These are phyloP conservation scores for Laticauda colubrina DNA, from an alignment of 2,113 vertebrate genomes.

Conservation along the genomic window DNA sequence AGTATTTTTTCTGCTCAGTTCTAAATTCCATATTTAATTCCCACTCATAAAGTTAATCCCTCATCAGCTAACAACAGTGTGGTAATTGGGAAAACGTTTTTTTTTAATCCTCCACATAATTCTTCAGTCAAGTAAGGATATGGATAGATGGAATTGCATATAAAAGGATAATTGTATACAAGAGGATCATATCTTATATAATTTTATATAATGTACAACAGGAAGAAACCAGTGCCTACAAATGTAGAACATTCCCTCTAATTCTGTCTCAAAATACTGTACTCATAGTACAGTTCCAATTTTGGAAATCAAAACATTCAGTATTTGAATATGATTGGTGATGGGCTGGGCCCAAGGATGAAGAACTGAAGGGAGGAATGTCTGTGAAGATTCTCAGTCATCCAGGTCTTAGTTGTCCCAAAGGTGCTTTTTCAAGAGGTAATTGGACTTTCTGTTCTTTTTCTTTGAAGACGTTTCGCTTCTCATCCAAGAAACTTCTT, in stretches of 20 bases:
- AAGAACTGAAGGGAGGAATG: not conserved
- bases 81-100: not conserved
- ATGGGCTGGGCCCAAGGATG: not conserved
- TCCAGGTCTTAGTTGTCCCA: no score
- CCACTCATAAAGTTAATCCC: accelerated
- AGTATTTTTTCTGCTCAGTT: not conserved
- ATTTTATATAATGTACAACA: not conserved
- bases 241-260: not conserved
- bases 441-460: no score
- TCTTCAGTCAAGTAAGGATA: not conserved
- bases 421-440: no score
- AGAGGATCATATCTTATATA: not conserved
- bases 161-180: not conserved
- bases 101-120: not conserved
- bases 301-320: not conserved
- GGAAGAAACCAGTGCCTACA: not conserved
- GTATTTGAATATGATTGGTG: not conserved
- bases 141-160: not conserved
- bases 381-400: no score
- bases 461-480: no score
- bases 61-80: accelerated
- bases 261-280: no score
- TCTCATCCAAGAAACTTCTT: no score
- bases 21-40: conserved; percentile 22
- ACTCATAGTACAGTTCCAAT: not conserved